phyloP scores from a whole-genome alignment of 2,113 vertebrate species.

The Odontesthes bonariensis region DNA sequence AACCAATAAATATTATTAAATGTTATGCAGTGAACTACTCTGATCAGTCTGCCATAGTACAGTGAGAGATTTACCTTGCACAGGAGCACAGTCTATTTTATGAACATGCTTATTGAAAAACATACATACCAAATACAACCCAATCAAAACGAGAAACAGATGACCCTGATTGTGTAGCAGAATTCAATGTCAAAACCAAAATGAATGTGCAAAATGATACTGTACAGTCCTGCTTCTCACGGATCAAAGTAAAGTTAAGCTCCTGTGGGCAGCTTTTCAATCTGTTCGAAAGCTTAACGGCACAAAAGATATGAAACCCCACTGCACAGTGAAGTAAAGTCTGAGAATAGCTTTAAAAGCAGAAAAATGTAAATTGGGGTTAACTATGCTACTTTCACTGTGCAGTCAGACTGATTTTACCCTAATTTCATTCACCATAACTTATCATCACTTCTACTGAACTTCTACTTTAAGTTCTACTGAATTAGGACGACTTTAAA shows the following conservation, averaged over 20 bases:
- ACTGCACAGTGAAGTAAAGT: background rate
- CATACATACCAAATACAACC: too few species aligned
- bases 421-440: constrained; percentile 33
- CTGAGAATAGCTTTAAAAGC: background rate
- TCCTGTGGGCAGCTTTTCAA: background rate
- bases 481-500: constrained; percentile 35
- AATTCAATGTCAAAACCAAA: constrained; percentile 17
- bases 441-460: background rate
- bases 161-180: background rate
- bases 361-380: constrained; percentile 2
- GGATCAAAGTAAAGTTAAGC: background rate
- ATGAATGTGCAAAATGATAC: background rate
- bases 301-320: background rate
- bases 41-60: background rate
- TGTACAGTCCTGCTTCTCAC: background rate
- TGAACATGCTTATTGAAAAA: too few species aligned
- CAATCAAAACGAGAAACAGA: background rate
- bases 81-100: background rate
- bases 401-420: constrained; percentile 33
- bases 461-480: too few species aligned
- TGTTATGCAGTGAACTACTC: background rate
- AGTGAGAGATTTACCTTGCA: background rate
- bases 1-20: background rate
- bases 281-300: background rate
- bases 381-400: background rate